phyloP scores from a whole-genome alignment of 2,113 vertebrate genomes.

The Raja brachyura region DNA sequence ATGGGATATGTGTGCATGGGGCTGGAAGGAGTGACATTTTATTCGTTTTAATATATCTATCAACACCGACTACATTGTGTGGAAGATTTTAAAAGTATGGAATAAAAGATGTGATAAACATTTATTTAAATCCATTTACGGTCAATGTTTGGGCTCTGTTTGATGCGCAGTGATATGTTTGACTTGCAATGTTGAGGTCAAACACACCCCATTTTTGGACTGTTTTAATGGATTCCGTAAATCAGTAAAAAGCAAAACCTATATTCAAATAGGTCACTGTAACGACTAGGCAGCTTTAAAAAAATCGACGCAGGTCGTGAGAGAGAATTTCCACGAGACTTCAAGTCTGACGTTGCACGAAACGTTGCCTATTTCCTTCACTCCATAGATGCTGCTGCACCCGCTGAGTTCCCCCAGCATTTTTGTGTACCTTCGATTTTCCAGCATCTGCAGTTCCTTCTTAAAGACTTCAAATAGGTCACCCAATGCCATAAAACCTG shows the following conservation, averaged over 20 bases:
- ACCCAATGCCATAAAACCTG: neutral
- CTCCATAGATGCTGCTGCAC: no score
- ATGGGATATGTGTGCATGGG: neutral
- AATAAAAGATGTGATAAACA: neutral
- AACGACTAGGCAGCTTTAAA: no score
- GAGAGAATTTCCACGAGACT: no score
- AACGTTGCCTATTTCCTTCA: no score
- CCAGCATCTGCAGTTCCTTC: no score
- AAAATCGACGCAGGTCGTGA: no score
- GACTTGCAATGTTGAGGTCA: neutral
- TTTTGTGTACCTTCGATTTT: no score
- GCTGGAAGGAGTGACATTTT: neutral
- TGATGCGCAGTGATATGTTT: neutral
- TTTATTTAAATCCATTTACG: neutral
- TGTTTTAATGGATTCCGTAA: neutral
- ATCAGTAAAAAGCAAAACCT: neutral
- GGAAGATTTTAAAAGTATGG: neutral
- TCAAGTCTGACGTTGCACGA: no score
- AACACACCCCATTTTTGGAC: neutral
- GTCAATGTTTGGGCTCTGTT: neutral
- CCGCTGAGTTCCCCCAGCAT: no score
- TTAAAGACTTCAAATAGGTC: no score
- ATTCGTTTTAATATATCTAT: neutral
- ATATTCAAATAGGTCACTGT: neutral
- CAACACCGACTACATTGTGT: neutral